Evolutionary conservation across 2,888 invertebrate species (phyloP).

Genomic region (Aphidoletes aphidimyza): DNA sequence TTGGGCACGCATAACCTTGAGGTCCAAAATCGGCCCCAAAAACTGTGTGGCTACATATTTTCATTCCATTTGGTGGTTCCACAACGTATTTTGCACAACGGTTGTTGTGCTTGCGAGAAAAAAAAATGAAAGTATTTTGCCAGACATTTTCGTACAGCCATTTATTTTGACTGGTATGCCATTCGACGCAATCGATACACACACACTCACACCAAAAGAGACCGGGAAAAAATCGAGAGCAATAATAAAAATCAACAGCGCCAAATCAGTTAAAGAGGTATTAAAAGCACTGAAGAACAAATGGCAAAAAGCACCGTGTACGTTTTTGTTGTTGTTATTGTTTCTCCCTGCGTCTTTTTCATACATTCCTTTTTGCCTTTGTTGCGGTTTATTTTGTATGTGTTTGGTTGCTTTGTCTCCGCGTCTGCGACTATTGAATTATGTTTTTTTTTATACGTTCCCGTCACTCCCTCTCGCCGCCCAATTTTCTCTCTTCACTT

Average conservation of each 20-base stretch:
- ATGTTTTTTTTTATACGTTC: not conserved
- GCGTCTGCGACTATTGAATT: slow-evolving; percentile 41
- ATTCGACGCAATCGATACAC: not conserved
- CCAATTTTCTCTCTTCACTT: not conserved
- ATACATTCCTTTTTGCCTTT: not conserved
- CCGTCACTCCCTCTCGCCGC: not conserved
- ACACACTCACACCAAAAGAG: not conserved
- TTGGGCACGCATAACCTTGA: not conserved
- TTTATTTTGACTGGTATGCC: slow-evolving; percentile 29
- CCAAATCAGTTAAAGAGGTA: slow-evolving; percentile 37
- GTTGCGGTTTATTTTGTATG: not conserved
- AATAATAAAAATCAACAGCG: slow-evolving; percentile 24
- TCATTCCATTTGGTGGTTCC: slow-evolving; percentile 5
- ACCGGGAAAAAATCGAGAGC: not conserved
- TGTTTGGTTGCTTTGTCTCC: slow-evolving; percentile 24
- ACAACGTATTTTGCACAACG: not conserved
- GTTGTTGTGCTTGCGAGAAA: not conserved
- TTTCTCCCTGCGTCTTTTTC: not conserved
- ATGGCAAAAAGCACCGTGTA: not conserved
- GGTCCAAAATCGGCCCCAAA: too few relatives aligned
- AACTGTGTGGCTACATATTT: not conserved
- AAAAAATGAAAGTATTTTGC: not conserved
- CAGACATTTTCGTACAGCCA: slow-evolving; percentile 40
- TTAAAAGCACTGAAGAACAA: slow-evolving; percentile 38
- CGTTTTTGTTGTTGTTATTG: too few relatives aligned